phyloP scores from a whole-genome alignment of 2,113 vertebrate genomes.

The Corythaeola cristata region DNA sequence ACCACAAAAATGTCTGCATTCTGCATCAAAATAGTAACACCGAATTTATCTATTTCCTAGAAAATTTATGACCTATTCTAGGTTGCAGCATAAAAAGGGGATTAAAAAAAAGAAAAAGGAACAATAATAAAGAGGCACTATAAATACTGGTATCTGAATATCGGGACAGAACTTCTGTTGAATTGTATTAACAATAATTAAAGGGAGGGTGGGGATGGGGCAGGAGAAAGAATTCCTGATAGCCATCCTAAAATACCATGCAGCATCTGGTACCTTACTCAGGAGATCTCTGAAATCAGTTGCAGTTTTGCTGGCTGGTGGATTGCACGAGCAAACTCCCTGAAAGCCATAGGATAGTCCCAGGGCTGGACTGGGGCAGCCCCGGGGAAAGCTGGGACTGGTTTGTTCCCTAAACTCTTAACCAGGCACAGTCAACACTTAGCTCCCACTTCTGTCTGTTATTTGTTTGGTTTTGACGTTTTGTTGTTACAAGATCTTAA shows the following conservation, averaged over 20 bases:
- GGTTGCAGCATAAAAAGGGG: conserved; percentile 12
- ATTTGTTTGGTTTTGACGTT: conserved; percentile 42
- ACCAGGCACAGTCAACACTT: conserved; percentile 1
- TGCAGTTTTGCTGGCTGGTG: neutral
- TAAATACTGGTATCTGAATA: neutral
- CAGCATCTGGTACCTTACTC: neutral
- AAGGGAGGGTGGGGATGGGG: too few species aligned
- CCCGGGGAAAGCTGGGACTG: neutral
- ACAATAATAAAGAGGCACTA: neutral
- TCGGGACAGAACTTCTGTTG: conserved; percentile 10
- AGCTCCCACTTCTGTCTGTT: conserved; percentile 25
- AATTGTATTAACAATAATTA: neutral
- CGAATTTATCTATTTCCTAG: conserved; percentile 68
- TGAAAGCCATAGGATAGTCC: neutral
- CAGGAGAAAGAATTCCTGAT: neutral
- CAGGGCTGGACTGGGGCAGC: neutral
- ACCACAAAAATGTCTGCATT: conserved; percentile 42
- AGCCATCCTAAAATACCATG: neutral
- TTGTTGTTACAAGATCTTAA: conserved; percentile 55
- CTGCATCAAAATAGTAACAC: conserved; percentile 71
- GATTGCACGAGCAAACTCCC: neutral
- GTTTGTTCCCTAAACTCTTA: neutral
- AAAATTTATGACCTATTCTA: conserved; percentile 70
- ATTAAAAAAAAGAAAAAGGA: neutral
- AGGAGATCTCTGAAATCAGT: neutral